Evolutionary conservation across 2,888 invertebrate genomes (phyloP), one percentile per base, ranked within the genome.

Genomic region (Andrena haemorrhoa): DNA sequence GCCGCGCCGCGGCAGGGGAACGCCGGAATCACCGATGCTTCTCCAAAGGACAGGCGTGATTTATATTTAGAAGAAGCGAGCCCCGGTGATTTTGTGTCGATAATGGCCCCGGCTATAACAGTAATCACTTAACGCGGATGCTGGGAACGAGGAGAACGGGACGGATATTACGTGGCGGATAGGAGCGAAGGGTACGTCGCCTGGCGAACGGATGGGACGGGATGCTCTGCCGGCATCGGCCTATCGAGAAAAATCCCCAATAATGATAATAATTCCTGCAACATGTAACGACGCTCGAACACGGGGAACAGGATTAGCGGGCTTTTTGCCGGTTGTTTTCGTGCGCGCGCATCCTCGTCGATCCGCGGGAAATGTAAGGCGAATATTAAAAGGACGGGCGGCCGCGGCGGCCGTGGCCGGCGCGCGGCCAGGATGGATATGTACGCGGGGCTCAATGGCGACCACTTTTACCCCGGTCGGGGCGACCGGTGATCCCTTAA

Each of bases 251-350:
- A 75, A 72, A 77, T 66, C 61, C 41, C 10, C 26, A 12, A 53
- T 41, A 60, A 65, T 47, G 60, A 81, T 70, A 61, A 81, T 75
- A 82, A 75, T 75, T 71, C 80, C 7, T 53, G 66, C 65, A 53
- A 61, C 78, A n/a, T 47, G 53, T 72, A 77, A 66, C 23, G 60
- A 79, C 65, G 78, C 72, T 29, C 69, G 26, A 61, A 29, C 41
- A 26, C 56, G 56, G 56, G 60, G 65, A 78, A 72, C 78, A 71
- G 79, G 78, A 78, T 79, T 41, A 53, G 51, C 63, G 56, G 41
- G 49, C 23, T 61, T 69, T 71, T 76, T 71, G 53, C 75, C 56
- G 56, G 69, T 29, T 31, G 33, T 75, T 64, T 63, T 64, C 75
- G 71, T 56, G 16, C 6, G 64, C 53, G 61, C 51, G 72, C 35